A percentile compares a stretch with the other conserved stretches of the same genome.
phyloP scores from a whole-genome alignment of 2,888 invertebrate species.

The Mimachlamys varia region DNA sequence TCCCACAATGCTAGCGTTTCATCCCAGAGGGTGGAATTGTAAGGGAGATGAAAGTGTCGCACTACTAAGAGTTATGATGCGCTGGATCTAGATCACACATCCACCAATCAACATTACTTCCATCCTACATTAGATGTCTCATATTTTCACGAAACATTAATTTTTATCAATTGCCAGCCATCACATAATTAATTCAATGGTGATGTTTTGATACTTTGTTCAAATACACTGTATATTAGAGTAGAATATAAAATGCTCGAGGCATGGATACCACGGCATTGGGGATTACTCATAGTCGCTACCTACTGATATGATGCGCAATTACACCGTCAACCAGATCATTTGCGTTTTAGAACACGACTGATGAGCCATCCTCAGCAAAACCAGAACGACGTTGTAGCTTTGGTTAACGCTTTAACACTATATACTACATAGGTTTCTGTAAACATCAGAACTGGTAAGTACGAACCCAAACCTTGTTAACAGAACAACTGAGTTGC shows the following conservation, averaged over 20 bases:
- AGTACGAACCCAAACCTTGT: too few species aligned
- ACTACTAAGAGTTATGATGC: background rate
- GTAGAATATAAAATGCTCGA: background rate
- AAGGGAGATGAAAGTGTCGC: constrained; percentile 29
- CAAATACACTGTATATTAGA: constrained; percentile 30
- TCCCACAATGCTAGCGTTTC: background rate
- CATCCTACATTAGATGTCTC: constrained; percentile 29
- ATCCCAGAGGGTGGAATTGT: constrained; percentile 9
- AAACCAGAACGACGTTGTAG: background rate
- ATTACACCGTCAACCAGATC: constrained; percentile 14
- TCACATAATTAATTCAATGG: constrained; percentile 28
- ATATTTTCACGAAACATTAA: constrained; percentile 36
- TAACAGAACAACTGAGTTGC: too few species aligned
- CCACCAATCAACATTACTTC: background rate
- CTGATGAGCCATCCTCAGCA: background rate
- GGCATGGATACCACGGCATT: background rate
- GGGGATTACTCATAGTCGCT: background rate
- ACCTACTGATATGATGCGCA: background rate
- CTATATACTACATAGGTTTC: background rate
- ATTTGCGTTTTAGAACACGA: background rate
- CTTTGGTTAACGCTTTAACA: background rate
- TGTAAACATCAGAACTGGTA: background rate
- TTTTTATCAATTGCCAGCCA: constrained; percentile 31
- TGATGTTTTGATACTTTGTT: constrained; percentile 25
- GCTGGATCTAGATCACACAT: background rate